Evolutionary conservation across 64 coral and sea anemone genomes (phyloP), one percentile per base, ranked within the genome.

Genomic region (Dendronephthya gigantea): DNA sequence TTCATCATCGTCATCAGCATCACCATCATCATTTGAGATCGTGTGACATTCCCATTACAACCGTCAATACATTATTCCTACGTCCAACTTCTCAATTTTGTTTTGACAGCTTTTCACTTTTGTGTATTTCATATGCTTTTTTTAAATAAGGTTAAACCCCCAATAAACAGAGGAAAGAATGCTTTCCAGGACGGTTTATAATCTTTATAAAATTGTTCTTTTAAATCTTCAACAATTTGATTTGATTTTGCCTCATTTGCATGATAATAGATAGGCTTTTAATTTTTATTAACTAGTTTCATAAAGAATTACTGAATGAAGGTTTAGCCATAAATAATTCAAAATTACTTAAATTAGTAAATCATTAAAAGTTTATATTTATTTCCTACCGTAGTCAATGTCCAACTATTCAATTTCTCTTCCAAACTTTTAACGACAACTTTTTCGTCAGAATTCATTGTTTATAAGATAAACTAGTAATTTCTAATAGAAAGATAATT

Each of bases 71-170:
- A 28, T 9, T 34, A 35, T 79, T 10, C 25, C 23, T 62, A 98
- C 95, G 90, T 98, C 87, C 9, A 93, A 68, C 83, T 93, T 98
- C 27, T 87, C 49, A 35, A 98, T 98, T n/a, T 75, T 85, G 89
- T 47, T 82, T 89, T 7, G 36, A 40, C 12, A 98, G 41, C 70
- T 98, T 98, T 40, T 91, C 89, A 86, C 89, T 91, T 9, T 93
- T 48, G 56, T 89, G 92, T 39, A 98, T 98, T 50, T 83, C 48
- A 32, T 90, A 93, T 39, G 95, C 95, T n/a, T 65, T 85, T 85
- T 15, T 86, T 45, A 31, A 83, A 93, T 12, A 88, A 51, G 1
- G 48, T 38, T 7, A 98, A 48, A 27, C 91, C 87, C 85, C 40
- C n/a, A n/a, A n/a, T n/a, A n/a, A n/a, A n/a, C n/a, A n/a, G n/a